Evolutionary conservation across 92 coral and sea anemone species (phyloP), one percentile per base, ranked within the genome.

Genomic region (Bergia sp.): DNA sequence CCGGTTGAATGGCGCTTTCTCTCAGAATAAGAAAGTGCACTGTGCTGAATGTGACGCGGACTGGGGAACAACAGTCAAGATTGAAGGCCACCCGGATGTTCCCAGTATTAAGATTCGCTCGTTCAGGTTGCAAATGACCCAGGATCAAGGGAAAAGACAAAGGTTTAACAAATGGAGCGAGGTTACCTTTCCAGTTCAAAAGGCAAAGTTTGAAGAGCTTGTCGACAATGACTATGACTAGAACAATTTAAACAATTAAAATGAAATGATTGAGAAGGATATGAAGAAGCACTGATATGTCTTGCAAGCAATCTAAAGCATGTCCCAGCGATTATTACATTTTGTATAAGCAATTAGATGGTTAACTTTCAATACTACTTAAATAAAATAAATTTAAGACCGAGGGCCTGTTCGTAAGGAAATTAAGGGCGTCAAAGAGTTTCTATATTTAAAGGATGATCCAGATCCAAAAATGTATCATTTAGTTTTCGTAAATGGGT

Each of bases 41-140:
- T 96, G 99, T 76, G 85, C 73, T 15, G 16, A 78, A 16, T 96
- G 99, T 71, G 88, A 85, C 12, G 94, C 88, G 37, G 96, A 92
- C 80, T 95, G 97, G 99, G 99, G 99, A 15, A 93, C 88, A 44
- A 91, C 92, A 42, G 97, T 94, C 42, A 91, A 89, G 61, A 81
- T 93, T 64, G 80, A 79, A 55, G 82, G 90, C 3, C 89, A 93
- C 1, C 76, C 43, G 39, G 96, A 95, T 29, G 90, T 96, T 86
- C 94, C 97, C 44, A 88, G 95, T 50, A 79, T 97, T 85, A 97
- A 97, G 86, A 90, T 93, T 10, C 41, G 73, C 44, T 85, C 90
- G 15, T 97, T 97, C 89, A 91, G 90, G 65, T 81, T 97, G 77
- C 92, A 94, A 65, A 73, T 89, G 65, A 85, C 66, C 55, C 76